Base-by-base conservation (phyloP, 2,888 invertebrate species). In the Phengaris alcon region DNA sequence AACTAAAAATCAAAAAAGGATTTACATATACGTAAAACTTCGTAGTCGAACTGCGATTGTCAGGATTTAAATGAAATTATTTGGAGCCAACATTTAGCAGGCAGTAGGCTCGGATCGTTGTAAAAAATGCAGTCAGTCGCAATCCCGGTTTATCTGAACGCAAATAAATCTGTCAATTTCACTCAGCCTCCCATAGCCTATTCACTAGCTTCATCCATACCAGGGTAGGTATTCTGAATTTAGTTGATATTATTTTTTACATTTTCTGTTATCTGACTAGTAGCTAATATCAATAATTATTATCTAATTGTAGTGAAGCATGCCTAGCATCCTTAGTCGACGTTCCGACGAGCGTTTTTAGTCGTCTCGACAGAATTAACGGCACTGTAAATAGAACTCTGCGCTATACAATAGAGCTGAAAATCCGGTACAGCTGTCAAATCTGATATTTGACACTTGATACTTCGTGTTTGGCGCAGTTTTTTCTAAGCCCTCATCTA, bases 111-210 rank as follows among this genome's bases (percentile, higher is more conserved):
- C 77, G 77, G 79, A 77, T 78, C 79, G 82, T 82, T 83, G 85
- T 90, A 90, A 91, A 91, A 91, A 91, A 88, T 89, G 88, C 90
- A 91, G 84, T 81, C 85, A 83, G 82, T 83, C 85, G 85, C 89
- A 86, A 86, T 87, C 85, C 88, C 82, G 84, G 87, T 86, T 90
- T 88, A 90, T 87, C 86, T 88, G 83, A 85, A 87, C 89, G 87
- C 87, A 88, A 92, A 93, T 93, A 93, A 92, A 93, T 91, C 92
- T 92, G 92, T 91, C 93, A 91, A 90, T 91, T 91, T 91, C 93
- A 91, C 88, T 91, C 91, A 90, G 83, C 84, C 87, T 86, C 85
- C 88, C 85, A 83, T 84, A 84, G 84, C 80, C 86, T 84, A 83
- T 85, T 82, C 84, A 83, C 83, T 85, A 80, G 80, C 78, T 79